Base-by-base conservation (phyloP, 1,140 invertebrate species). In the Temnothorax longispinosus region DNA sequence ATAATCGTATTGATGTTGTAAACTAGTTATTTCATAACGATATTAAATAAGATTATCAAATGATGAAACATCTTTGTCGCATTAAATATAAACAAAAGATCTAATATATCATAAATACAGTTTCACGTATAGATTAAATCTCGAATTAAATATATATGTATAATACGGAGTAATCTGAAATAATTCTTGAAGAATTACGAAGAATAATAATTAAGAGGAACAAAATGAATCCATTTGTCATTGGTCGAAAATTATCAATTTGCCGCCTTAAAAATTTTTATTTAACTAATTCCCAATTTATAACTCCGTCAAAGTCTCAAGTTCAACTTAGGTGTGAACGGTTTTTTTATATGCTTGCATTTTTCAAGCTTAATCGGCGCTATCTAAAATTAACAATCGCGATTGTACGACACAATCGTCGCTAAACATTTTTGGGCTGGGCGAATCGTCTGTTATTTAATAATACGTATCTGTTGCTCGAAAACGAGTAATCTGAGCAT, bases 21-120 rank as follows among this genome's bases (percentile, higher is more conserved):
- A 75, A 58, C n/a, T 75, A 52, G 35, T 75, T 75, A 75, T 35
- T 75, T 32, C 56, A 69, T 13, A 56, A 13, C 6, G 52, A 58
- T 58, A 41, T 54, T 75, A 41, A 58, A 52, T 3, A 50, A 58
- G n/a, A 56, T 56, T 75, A 58, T 74, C n/a, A 13, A 38, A 75
- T 75, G 38, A n/a, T 7, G 11, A 54, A 75, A 75, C 56, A 75
- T 75, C 35, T 75, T 58, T 75, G 5, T 38, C 18, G 47, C 18
- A 11, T 41, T 38, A 38, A 56, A 21, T 75, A 58, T 58, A 41
- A 75, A 75, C 8, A 52, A 27, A 27, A 54, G 47, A 38, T 41
- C n/a, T 41, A 58, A 56, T 54, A n/a, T 50, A 32, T 52, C 15
- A n/a, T 35, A 74, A 74, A 38, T 32, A n/a, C 2, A 3, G n/a